Evolutionary conservation across 2,797 vertebrate species (phyloP).

Genomic region (Acrossocheilus wenchowensis): DNA sequence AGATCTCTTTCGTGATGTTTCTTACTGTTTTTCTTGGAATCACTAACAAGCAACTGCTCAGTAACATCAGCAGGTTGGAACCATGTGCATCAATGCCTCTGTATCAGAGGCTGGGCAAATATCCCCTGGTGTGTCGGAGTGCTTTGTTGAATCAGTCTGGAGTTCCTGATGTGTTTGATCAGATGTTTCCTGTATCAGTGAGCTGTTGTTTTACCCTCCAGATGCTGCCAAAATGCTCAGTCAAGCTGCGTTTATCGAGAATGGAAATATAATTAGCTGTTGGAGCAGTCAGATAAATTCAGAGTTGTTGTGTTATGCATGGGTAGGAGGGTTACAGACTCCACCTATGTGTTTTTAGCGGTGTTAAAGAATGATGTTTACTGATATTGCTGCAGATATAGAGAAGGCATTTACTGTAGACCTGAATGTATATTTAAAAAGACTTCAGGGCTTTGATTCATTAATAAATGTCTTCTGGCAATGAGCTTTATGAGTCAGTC

Average conservation of each 20-base stretch:
- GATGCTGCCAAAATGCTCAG: constrained; percentile 33
- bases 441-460: background rate
- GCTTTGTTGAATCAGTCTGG: constrained; percentile 40
- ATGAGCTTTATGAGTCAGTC: constrained; percentile 10
- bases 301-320: constrained; percentile 4
- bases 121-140: constrained; percentile 27
- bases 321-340: background rate
- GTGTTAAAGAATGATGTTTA: background rate
- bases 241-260: constrained; percentile 14
- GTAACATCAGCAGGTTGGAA: constrained; percentile 1
- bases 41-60: background rate
- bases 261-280: constrained; percentile 20
- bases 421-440: background rate
- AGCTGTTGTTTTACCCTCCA: constrained; percentile 40
- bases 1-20: background rate
- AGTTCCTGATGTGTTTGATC: constrained; percentile 43
- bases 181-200: constrained; percentile 48
- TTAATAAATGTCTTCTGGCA: background rate
- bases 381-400: background rate
- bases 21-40: background rate
- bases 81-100: constrained; percentile 26
- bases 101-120: constrained; percentile 14
- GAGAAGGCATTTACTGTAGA: background rate
- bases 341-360: constrained; percentile 10
- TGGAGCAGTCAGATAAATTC: constrained; percentile 15